These are phyloP conservation scores for Nautilus pompilius DNA, from an alignment of 1,140 invertebrate species.

Conservation along the genomic window DNA sequence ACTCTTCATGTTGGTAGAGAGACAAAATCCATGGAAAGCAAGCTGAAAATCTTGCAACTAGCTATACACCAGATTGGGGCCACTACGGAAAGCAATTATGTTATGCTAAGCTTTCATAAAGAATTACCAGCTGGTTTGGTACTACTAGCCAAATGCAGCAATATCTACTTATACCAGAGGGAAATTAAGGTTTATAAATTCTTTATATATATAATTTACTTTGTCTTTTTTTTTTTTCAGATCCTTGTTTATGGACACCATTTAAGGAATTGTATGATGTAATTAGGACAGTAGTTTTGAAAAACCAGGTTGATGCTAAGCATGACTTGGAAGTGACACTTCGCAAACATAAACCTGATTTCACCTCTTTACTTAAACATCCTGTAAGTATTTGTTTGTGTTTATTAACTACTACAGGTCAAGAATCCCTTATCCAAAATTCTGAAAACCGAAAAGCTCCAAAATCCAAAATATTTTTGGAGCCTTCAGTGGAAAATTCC, in stretches of 20 bases:
- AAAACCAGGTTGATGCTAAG: constrained; percentile 64
- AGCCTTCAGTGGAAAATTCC: neutral
- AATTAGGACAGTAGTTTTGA: constrained; percentile 70
- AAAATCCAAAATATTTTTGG: too few species aligned
- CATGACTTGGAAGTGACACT: constrained; percentile 77
- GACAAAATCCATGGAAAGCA: too few species aligned
- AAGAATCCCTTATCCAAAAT: too few species aligned
- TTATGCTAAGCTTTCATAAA: neutral
- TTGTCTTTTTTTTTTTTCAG: constrained; percentile 20
- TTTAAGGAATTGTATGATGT: constrained; percentile 76
- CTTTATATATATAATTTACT: neutral
- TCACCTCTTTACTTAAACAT: constrained; percentile 82
- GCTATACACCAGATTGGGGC: neutral
- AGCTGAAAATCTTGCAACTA: too few species aligned
- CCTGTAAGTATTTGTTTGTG: constrained; percentile 66
- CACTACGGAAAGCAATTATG: neutral
- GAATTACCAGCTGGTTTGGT: neutral
- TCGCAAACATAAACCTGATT: constrained; percentile 79
- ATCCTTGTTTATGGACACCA: constrained; percentile 72
- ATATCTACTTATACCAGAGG: neutral
- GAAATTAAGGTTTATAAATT: neutral
- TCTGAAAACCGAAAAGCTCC: too few species aligned
- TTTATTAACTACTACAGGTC: too few species aligned
- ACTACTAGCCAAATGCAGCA: neutral
- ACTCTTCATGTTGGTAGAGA: too few species aligned